Base-by-base conservation (phyloP, 2,797 vertebrate species). In the Martes flavigula region DNA sequence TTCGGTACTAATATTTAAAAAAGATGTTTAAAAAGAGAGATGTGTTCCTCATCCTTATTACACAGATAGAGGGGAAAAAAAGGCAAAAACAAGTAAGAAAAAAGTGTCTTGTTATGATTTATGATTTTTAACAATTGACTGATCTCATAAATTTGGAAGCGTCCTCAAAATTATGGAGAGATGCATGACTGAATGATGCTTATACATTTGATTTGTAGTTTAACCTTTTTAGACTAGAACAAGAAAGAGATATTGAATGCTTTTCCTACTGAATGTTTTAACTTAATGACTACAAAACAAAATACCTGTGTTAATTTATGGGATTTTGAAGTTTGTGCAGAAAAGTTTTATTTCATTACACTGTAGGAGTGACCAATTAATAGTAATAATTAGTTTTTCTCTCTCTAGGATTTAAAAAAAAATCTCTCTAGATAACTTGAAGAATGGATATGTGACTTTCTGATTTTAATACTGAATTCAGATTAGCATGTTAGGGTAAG, bases 211-310 rank as follows among this genome's bases (percentile, higher is more conserved):
- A 91, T 95, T 94, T 75, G 87, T 94, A 73, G 43, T 70, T 68
- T 86, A 82, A 85, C 56, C 20, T 58, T 73, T 87, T 46, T 46
- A 82, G 64, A 21, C 14, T 87, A 43, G 25, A 35, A 95, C 43
- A 85, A 73, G 3, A 82, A 82, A 70, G n/a, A 62, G 32, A 56
- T 2, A 0, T 30, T 87, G 58, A 85, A 62, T 58, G 25, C 15
- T 92, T 38, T 75, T 56, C 46, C 79, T 91, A 51, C 25, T 81
- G 66, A 92, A 85, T 81, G 7, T 96, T 96, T 96, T 85, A 89
- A 72, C 12, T 94, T 81, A 62, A 30, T 82, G 23, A 48, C n/a
- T 81, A 3, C 25, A 90, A 68, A 83, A 35, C 35, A 56, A 79
- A 70, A 73, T 25, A 93, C 51, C 43, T 72, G 4, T 17, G 7